These are phyloP conservation scores for Gadopsis marmoratus DNA, from an alignment of 2,797 vertebrate genomes.

Conservation along the genomic window DNA sequence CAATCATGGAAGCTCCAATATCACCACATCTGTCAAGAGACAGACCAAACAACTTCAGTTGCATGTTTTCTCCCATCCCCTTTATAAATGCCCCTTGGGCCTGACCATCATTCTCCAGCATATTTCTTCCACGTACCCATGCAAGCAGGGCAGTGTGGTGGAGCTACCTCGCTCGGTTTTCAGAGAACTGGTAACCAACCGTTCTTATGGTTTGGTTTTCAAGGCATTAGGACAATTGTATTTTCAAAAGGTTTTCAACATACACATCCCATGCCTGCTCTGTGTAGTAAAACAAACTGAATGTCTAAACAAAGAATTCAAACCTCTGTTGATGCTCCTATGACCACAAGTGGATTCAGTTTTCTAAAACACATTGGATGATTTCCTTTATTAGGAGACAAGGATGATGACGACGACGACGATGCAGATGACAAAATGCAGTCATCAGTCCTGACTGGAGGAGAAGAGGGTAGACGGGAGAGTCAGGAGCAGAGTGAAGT, in stretches of 20 bases:
- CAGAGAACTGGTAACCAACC: no score
- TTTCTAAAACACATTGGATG: slow-evolving; percentile 9
- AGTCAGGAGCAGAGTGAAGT: slow-evolving; percentile 97
- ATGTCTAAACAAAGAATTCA: not conserved
- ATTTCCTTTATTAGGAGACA: slow-evolving; percentile 88
- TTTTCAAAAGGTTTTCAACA: not conserved
- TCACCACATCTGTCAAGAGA: no score
- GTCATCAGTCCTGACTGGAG: slow-evolving; percentile 91
- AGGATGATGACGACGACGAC: slow-evolving; percentile 97
- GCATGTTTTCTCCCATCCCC: no score
- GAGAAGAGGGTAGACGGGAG: slow-evolving; percentile 91
- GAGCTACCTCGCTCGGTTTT: no score
- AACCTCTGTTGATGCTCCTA: not conserved
- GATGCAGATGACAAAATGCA: slow-evolving; percentile 98
- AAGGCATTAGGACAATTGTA: not conserved
- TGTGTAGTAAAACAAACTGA: not conserved
- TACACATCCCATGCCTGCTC: not conserved
- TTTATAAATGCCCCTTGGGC: no score
- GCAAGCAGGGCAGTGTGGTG: no score
- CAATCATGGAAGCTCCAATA: no score
- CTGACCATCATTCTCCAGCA: no score
- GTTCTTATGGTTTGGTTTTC: not conserved
- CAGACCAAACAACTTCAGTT: no score
- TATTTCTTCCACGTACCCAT: no score
- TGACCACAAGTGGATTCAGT: not conserved